Evolutionary conservation across 1,140 invertebrate genomes (phyloP).

Genomic region (roundworm (Caenorhabditis elegans)): DNA sequence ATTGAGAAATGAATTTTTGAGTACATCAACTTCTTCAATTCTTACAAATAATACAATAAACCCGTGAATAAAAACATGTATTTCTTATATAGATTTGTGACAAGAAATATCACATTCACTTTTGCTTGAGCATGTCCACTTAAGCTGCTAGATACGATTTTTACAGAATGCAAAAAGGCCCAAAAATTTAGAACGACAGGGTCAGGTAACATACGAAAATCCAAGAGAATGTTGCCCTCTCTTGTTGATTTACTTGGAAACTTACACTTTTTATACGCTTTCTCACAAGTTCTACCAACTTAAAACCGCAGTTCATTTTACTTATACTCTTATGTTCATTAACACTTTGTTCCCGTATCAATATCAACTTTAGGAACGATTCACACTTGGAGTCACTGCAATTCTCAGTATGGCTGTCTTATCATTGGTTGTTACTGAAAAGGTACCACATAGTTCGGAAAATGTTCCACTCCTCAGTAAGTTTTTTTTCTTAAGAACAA

Average conservation of each 20-base stretch:
- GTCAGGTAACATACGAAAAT: not conserved
- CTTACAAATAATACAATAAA: too few species aligned
- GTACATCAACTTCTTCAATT: too few species aligned
- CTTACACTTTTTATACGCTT: not conserved
- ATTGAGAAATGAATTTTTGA: too few species aligned
- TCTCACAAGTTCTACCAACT: not conserved
- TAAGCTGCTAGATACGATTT: too few species aligned
- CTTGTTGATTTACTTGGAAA: not conserved
- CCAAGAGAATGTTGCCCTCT: not conserved
- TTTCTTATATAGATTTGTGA: too few species aligned
- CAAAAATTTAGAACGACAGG: not conserved
- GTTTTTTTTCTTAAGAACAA: too few species aligned
- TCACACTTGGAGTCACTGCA: conserved; percentile 52
- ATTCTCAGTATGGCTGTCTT: conserved; percentile 53
- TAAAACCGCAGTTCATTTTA: not conserved
- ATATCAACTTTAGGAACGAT: conserved; percentile 46
- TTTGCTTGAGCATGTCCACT: too few species aligned
- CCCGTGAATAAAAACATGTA: too few species aligned
- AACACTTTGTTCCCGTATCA: not conserved
- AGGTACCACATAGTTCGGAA: conserved; percentile 52
- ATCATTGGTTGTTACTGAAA: conserved; percentile 51
- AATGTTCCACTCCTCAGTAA: conserved; percentile 48
- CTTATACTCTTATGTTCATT: not conserved
- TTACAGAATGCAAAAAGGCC: not conserved
- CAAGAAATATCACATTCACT: too few species aligned